Evolutionary conservation across 2,888 invertebrate species (phyloP).

Genomic region (Ellobium chinense): DNA sequence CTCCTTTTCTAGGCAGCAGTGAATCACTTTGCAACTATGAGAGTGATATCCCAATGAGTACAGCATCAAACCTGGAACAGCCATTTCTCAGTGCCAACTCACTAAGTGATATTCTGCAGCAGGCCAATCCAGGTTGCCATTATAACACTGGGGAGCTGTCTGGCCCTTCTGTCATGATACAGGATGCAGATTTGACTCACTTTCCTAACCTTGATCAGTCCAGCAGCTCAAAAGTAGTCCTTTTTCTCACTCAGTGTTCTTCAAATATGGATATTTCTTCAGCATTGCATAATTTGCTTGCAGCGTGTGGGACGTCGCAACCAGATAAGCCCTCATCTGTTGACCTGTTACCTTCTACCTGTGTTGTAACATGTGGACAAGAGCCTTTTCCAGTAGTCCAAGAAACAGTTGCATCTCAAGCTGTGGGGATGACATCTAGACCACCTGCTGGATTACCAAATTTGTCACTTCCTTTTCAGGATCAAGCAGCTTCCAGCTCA

Average conservation of each 20-base stretch:
- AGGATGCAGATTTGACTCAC: not conserved
- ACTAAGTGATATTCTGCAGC: slow-evolving; percentile 35
- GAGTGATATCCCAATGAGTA: not conserved
- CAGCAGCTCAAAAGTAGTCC: not conserved
- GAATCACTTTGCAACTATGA: not conserved
- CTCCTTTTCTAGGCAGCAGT: not conserved
- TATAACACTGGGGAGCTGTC: not conserved
- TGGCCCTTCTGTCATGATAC: not conserved
- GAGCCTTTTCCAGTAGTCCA: not conserved
- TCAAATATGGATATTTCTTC: not conserved
- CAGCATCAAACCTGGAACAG: slow-evolving; percentile 15
- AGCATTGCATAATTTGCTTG: not conserved
- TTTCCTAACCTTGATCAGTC: not conserved
- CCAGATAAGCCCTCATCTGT: not conserved
- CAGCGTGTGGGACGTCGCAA: not conserved
- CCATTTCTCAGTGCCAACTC: slow-evolving; percentile 39
- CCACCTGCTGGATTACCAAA: not conserved
- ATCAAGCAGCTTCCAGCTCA: not conserved
- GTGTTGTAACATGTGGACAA: not conserved
- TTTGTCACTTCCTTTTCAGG: not conserved
- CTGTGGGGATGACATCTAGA: not conserved
- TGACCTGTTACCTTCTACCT: too few relatives aligned
- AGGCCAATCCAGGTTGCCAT: slow-evolving; percentile 4
- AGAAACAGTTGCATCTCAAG: not conserved
- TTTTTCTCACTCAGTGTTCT: not conserved